Percentiles rank a stretch among this genome's conserved stretches.
Conservation (phyloP, 2,113 vertebrate genomes). For the Tachycineta bicolor region DNA sequence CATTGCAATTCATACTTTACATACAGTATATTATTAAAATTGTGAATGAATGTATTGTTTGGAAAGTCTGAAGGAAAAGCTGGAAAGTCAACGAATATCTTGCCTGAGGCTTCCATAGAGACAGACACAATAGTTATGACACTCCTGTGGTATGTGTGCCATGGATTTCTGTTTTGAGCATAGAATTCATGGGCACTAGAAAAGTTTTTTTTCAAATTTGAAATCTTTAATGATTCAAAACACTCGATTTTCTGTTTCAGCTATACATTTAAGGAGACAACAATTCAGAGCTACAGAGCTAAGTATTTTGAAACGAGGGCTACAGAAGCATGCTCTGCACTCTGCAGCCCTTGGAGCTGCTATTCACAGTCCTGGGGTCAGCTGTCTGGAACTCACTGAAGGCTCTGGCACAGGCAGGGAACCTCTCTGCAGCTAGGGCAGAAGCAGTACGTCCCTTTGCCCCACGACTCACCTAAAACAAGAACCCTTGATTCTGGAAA, state of each 20-base stretch:
- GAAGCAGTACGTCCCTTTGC: background rate
- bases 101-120: slow-evolving; percentile 42
- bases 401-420: background rate
- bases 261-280: background rate
- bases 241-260: background rate
- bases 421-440: background rate
- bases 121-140: slow-evolving; percentile 66
- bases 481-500: background rate
- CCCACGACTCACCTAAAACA: background rate
- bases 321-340: background rate
- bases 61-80: background rate
- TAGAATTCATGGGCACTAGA: background rate
- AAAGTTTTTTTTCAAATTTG: background rate
- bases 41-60: background rate
- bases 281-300: background rate
- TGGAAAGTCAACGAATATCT: background rate
- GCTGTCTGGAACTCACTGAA: background rate
- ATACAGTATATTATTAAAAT: background rate
- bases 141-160: background rate
- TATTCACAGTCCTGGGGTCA: background rate
- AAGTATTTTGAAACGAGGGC: background rate
- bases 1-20: background rate
- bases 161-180: slow-evolving; percentile 3
- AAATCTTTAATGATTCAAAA: background rate
- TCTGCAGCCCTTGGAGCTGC: background rate